Conservation (phyloP, 2,797 vertebrate genomes). For the Neosilurus mollespiculum region DNA sequence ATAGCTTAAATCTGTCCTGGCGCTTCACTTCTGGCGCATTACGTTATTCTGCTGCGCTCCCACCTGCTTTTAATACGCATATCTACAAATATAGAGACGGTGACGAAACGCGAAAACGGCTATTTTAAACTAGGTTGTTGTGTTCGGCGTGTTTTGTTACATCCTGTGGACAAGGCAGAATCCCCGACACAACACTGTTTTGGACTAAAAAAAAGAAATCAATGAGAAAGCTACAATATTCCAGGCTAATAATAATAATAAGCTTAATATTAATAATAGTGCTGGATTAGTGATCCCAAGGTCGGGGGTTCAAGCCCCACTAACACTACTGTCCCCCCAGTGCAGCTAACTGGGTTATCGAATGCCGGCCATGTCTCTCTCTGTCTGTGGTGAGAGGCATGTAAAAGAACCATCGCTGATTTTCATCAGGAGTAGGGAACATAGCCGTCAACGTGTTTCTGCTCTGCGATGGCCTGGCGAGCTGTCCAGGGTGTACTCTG, state of each 20-base stretch:
- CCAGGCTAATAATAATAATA: neutral
- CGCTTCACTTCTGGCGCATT: slow-evolving; percentile 3
- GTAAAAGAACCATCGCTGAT: no score
- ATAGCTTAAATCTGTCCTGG: slow-evolving; percentile 5
- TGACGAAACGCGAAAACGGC: slow-evolving; percentile 63
- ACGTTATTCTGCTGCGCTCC: slow-evolving; percentile 20
- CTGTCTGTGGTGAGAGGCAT: no score
- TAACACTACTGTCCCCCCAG: no score
- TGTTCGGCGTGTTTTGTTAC: slow-evolving; percentile 59
- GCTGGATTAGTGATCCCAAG: no score
- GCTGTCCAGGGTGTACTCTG: no score
- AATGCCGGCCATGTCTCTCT: no score
- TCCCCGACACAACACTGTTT: slow-evolving; percentile 56
- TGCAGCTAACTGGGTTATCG: no score
- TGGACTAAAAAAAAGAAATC: slow-evolving; percentile 58
- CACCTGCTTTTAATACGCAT: slow-evolving; percentile 40
- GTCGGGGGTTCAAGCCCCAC: no score
- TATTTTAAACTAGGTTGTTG: slow-evolving; percentile 58
- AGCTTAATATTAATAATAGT: neutral
- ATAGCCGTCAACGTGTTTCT: no score
- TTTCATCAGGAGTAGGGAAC: no score
- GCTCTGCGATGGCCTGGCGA: no score
- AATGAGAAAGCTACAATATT: neutral
- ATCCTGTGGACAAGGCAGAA: slow-evolving; percentile 45
- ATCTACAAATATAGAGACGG: slow-evolving; percentile 59